A percentile compares a stretch with the other conserved stretches of the same genome.
Evolutionary conservation across 2,888 invertebrate species (phyloP).

Genomic region (Ephialtes manifestator): DNA sequence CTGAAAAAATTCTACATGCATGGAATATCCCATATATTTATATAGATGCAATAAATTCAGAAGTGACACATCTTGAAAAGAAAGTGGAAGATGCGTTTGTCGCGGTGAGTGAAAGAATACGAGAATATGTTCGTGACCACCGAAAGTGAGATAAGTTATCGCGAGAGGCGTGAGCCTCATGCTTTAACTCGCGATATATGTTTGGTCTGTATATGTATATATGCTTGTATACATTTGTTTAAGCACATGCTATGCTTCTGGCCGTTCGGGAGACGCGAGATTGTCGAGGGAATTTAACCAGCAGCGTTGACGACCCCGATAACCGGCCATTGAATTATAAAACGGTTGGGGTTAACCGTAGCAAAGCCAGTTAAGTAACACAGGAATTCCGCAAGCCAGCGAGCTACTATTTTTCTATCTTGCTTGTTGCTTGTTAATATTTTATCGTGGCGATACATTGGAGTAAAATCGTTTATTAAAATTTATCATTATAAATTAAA

Average conservation of each 20-base stretch:
- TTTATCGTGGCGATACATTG: not conserved
- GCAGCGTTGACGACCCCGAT: slow-evolving; percentile 28
- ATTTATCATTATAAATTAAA: too few relatives aligned
- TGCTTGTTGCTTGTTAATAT: not conserved
- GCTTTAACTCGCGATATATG: not conserved
- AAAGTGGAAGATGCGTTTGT: not conserved
- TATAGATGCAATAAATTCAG: not conserved
- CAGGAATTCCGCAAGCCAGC: slow-evolving; percentile 4
- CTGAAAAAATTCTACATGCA: too few relatives aligned
- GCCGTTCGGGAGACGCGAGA: slow-evolving; percentile 9
- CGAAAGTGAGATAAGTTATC: slow-evolving; percentile 45
- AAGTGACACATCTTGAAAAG: not conserved
- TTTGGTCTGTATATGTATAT: not conserved
- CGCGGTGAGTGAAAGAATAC: not conserved
- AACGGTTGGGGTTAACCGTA: slow-evolving; percentile 22
- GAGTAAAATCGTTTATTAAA: not conserved
- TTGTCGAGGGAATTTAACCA: slow-evolving; percentile 28
- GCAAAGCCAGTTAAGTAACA: not conserved
- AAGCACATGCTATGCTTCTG: slow-evolving; percentile 15
- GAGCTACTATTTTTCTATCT: not conserved
- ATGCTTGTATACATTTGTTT: slow-evolving; percentile 9
- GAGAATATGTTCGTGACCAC: not conserved
- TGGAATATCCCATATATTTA: too few relatives aligned
- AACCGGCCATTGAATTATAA: slow-evolving; percentile 32
- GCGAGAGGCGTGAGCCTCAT: slow-evolving; percentile 37